Evolutionary conservation across 2,797 vertebrate species (phyloP), one percentile per base, ranked within the genome.

Genomic region (Poecilia wingei): DNA sequence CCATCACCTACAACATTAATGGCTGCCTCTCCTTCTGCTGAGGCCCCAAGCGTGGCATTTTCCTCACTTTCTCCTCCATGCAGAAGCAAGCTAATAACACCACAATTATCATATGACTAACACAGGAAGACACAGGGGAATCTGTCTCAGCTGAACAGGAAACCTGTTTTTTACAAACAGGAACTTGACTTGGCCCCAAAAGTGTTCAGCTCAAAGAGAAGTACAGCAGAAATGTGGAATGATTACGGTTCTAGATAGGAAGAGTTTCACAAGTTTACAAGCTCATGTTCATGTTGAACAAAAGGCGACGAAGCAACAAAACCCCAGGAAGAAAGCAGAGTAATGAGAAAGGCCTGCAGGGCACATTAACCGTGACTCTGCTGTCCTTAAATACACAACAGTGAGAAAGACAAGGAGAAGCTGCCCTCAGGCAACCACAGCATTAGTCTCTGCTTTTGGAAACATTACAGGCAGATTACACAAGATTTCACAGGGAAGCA

Each of bases 51-150:
- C 5, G 10, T 31, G 28, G 28, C 9, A 59, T 59, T 14, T 59
- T 59, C 4, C n/a, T 59, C 28, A 59, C 49, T 14, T 20, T 0
- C 7, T 36, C 43, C 46, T 55, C 16, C 36, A 45, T 43, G 78
- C 51, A 57, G 71, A 39, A 71, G 71, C 28, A 46, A 75, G 73
- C 45, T 9, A n/a, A 79, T 77, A 53, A 61, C 39, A 78, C 13
- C 9, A 16, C 3, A 39, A 59, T 55, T n/a, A 79, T 82, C 78
- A 77, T 22, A 59, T 68, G 47, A 64, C 59, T 8, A 31, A 64
- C 2, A 85, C 69, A 79, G 84, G 78, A 86, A 74, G 79, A 72
- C 31, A 6, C 73, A 78, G 59, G 81, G 79, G 79, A 85, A 85
- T 79, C 41, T 55, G 72, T 39, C 28, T 33, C 75, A 45, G 72